phyloP scores from a whole-genome alignment of 2,797 vertebrate species.

The Natrix natrix region DNA sequence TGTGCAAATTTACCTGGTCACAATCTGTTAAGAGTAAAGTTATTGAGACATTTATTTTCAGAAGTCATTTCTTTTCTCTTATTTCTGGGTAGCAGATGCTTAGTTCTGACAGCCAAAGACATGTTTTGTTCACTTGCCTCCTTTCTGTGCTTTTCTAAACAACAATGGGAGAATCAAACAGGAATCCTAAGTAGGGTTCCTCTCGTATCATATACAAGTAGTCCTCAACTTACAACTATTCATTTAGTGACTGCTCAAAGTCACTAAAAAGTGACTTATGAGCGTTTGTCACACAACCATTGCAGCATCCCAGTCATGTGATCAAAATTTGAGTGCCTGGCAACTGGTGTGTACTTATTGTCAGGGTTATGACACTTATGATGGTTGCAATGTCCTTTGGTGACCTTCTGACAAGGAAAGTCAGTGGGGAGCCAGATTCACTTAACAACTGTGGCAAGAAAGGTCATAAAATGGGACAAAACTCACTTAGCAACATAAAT shows the following conservation, averaged over 20 bases:
- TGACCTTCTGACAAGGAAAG: background rate
- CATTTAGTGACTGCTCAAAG: too few species aligned
- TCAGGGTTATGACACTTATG: background rate
- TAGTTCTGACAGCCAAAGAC: background rate
- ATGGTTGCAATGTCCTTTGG: background rate
- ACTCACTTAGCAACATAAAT: background rate
- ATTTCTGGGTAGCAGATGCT: slow-evolving; percentile 24
- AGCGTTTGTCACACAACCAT: background rate
- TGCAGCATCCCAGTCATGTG: background rate
- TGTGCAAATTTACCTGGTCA: slow-evolving; percentile 63
- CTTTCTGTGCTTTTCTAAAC: background rate
- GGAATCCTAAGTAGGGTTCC: background rate
- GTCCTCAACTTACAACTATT: background rate
- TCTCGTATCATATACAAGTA: background rate
- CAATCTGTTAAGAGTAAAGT: slow-evolving; percentile 65
- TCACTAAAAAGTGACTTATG: background rate
- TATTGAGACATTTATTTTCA: slow-evolving; percentile 44
- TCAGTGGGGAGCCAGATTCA: background rate
- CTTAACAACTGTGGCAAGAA: background rate
- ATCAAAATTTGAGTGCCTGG: background rate
- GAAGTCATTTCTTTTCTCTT: slow-evolving; percentile 42
- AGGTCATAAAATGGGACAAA: background rate
- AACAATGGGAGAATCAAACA: background rate
- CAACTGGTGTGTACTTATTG: background rate
- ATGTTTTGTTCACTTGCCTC: background rate